Evolutionary conservation across 23 tunicate species (phyloP).

Genomic region (Oikopleura albicans): DNA sequence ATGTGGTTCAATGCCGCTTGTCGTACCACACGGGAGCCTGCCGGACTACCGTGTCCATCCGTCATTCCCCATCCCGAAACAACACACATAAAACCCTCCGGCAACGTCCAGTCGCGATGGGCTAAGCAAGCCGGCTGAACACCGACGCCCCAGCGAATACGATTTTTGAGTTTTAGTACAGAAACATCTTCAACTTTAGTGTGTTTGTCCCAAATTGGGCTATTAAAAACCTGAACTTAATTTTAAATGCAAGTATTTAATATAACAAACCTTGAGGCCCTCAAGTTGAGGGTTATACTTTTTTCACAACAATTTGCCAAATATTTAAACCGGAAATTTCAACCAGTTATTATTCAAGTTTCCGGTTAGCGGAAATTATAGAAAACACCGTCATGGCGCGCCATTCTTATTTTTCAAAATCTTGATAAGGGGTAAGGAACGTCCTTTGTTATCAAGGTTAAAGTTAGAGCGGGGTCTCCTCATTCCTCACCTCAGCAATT

Average conservation of each 20-base stretch:
- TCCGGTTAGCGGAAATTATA: too few species aligned
- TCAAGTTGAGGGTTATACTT: too few species aligned
- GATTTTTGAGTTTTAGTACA: slow-evolving; percentile 24
- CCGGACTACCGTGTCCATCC: slow-evolving; percentile 21
- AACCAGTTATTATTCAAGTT: too few species aligned
- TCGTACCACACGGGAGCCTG: slow-evolving; percentile 27
- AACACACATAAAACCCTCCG: slow-evolving; percentile 49
- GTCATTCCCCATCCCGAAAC: slow-evolving; percentile 88
- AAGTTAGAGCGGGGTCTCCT: too few species aligned
- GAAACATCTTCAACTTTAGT: background rate
- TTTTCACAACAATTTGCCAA: too few species aligned
- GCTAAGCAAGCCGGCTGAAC: slow-evolving; percentile 57
- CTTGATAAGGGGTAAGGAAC: too few species aligned
- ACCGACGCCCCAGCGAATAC: slow-evolving; percentile 30
- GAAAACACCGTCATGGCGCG: too few species aligned
- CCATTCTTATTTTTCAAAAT: too few species aligned
- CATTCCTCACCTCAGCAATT: background rate
- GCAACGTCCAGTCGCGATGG: slow-evolving; percentile 46
- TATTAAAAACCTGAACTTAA: background rate
- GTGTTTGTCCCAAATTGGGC: background rate
- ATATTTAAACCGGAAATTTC: too few species aligned
- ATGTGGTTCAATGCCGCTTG: slow-evolving; percentile 56
- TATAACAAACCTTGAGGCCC: too few species aligned
- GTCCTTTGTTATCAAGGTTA: too few species aligned
- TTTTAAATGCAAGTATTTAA: too few species aligned